Conservation (phyloP, 2,888 invertebrate species). For the Polydrusus cervinus region DNA sequence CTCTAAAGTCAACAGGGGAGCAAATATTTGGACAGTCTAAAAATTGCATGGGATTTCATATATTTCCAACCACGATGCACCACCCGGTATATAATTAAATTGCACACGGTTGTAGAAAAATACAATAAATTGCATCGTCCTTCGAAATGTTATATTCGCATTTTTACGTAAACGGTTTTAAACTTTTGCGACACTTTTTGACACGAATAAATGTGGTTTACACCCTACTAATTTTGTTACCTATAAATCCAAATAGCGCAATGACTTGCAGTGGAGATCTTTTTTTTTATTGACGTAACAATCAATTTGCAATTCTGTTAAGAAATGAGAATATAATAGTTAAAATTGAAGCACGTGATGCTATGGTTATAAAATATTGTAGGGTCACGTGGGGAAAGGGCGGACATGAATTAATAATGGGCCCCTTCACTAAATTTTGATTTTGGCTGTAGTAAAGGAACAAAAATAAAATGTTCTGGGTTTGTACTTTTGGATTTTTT, state of each 20-base stretch:
- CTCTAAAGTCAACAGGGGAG: too few species aligned
- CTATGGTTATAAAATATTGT: not conserved
- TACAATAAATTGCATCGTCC: not conserved
- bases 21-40: too few species aligned
- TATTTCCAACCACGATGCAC: too few species aligned
- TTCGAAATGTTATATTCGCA: not conserved
- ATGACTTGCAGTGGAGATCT: conserved; percentile 13
- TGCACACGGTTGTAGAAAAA: too few species aligned
- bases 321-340: conserved; percentile 3
- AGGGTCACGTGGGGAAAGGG: not conserved
- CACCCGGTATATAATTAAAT: too few species aligned
- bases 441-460: too few species aligned
- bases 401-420: not conserved
- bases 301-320: not conserved
- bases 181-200: conserved; percentile 8
- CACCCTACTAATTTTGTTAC: conserved; percentile 41
- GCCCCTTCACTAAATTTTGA: too few species aligned
- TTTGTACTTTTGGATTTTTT: too few species aligned
- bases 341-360: not conserved
- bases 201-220: conserved; percentile 40
- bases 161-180: conserved; percentile 3
- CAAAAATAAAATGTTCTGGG: too few species aligned
- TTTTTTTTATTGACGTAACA: conserved; percentile 39
- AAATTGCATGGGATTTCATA: too few species aligned
- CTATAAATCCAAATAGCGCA: conserved; percentile 43